Evolutionary conservation across 2,888 invertebrate species (phyloP), one percentile per base, ranked within the genome.

Genomic region (Germaria angustata): DNA sequence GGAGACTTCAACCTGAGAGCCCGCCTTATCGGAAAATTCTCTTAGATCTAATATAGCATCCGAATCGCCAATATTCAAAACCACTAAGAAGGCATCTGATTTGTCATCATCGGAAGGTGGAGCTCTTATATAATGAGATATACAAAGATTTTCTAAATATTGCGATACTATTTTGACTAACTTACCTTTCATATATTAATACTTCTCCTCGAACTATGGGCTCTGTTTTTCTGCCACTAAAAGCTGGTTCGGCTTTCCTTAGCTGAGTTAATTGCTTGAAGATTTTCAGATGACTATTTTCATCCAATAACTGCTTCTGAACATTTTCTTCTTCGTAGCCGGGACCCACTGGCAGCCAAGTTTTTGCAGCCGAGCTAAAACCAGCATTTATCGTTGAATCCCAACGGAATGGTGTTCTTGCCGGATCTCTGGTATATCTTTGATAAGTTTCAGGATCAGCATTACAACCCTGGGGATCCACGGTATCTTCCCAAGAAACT

Each of bases 321-420:
- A 93, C 91, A 84, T 88, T 88, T 6, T 84, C 80, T 9, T 61
- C 17, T 5, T 71, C 79, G 77, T 86, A 87, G 9, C 86, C 81
- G 0, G 71, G 22, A 7, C 86, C 85, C 9, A 87, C 85, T 5
- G 87, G 87, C 4, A 88, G 57, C 88, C 88, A 88, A 0, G 88
- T 87, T 32, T 75, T 85, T 8, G 61, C n/a, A n/a, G 85, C 86
- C 0, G 22, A 77, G 11, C 86, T 86, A 61, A 88, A 88, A 2
- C 88, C 22, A 75, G 89, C 44, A 85, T 92, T 93, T 5, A 84
- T 88, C 0, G 90, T 87, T 36, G 87, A 85, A 84, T 93, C 92
- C 94, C 94, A 94, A 66, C 93, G 94, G 88, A 92, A 93, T 0
- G 94, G 94, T 0, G 94, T 93, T 39, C 94, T 91, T 13, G 91